phyloP scores from a whole-genome alignment of 2,888 invertebrate genomes.

The Dexiosoma caninum region DNA sequence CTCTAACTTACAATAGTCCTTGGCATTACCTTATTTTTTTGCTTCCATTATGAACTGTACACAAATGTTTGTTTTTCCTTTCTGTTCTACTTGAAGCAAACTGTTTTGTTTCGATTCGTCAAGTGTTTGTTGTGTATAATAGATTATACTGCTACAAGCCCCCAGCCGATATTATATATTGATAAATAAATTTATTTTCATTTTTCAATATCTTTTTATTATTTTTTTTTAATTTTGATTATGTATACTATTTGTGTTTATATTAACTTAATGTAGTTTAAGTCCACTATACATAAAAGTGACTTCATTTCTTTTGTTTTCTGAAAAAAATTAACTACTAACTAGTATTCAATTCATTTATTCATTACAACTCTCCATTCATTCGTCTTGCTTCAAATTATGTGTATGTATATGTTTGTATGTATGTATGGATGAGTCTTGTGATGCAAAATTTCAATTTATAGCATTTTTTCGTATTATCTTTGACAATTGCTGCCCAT shows the following conservation, averaged over 20 bases:
- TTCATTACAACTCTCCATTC: background rate
- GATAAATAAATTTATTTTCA: background rate
- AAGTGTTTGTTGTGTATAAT: too few species aligned
- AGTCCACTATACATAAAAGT: slow-evolving; percentile 64
- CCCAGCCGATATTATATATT: too few species aligned
- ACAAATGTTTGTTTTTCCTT: too few species aligned
- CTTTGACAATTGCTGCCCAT: background rate
- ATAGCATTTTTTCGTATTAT: background rate
- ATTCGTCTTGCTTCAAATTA: background rate
- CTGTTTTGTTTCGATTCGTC: too few species aligned
- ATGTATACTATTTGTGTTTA: slow-evolving; percentile 58
- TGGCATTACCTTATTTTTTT: too few species aligned
- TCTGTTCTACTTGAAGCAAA: too few species aligned
- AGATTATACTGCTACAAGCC: too few species aligned
- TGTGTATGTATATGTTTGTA: background rate
- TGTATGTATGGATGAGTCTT: background rate
- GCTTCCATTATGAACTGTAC: too few species aligned
- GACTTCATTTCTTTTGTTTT: slow-evolving; percentile 21
- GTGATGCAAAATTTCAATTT: background rate
- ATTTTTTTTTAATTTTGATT: slow-evolving; percentile 61
- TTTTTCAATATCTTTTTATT: background rate
- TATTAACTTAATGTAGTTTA: slow-evolving; percentile 62
- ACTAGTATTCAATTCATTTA: slow-evolving; percentile 26
- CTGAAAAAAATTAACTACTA: slow-evolving; percentile 9
- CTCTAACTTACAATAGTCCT: too few species aligned